Evolutionary conservation across 2,113 vertebrate genomes (phyloP), one percentile per base, ranked within the genome.

Genomic region (Bubo bubo): DNA sequence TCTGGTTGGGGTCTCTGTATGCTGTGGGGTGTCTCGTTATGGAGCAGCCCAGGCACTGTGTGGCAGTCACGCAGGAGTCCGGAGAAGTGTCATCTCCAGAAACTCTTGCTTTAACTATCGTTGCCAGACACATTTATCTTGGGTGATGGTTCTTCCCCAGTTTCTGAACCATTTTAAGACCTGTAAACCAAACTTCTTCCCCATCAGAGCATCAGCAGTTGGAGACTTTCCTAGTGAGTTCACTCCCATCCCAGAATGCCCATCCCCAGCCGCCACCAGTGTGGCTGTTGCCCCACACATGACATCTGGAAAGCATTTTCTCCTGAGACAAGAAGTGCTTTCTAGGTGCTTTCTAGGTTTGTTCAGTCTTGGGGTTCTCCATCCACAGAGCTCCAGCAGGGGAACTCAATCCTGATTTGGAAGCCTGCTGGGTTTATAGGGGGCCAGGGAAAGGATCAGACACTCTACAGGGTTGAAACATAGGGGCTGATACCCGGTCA

Each of bases 401-500:
- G 11, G 12, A 88, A 47, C 20, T 43, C 56, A 47, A 34, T n/a
- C 12, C 35, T 34, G 35, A 10, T 26, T 63, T 67, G 53, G 68
- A 71, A 45, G 26, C 2, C 9, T 53, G 24, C 9, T 64, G 11
- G n/a, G 66, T 74, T 80, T 84, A 45, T 17, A 47, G 39, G 27
- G 52, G 17, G 10, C 21, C 37, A 86, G 56, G n/a, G 70, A 35
- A 75, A 71, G 24, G 6, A 3, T 32, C 34, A 27, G 67, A 32
- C 10, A 3, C 43, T 43, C 49, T n/a, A 30, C 55, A 85, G 14
- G 53, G 16, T 9, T 81, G 59, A 73, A 73, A 43, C 30, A 24
- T 16, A 15, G 59, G 49, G 53, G 15, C n/a, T 50, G 49, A 26
- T 41, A 52, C 1, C 1, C 5, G 1, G 19, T 43, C 45, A 1